A percentile compares a stretch with the other conserved stretches of the same genome.
phyloP scores from a whole-genome alignment of 2,888 invertebrate genomes.

The Gnatocerus cornutus region DNA sequence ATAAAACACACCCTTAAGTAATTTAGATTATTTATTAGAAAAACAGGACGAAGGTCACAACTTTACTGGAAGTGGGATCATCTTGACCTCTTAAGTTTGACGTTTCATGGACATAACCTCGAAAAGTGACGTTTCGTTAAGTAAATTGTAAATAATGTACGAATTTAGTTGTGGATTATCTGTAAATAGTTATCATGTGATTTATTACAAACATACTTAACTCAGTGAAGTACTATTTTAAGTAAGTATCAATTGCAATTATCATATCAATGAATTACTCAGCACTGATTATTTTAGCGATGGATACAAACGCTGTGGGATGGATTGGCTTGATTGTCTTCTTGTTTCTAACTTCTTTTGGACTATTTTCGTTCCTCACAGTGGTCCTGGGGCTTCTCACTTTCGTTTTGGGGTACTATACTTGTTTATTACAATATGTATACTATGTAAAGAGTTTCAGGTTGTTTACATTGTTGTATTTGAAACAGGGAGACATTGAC shows the following conservation, averaged over 20 bases:
- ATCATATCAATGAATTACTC: too few species aligned
- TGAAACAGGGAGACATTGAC: conserved; percentile 68
- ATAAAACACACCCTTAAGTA: too few species aligned
- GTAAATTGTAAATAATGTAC: conserved; percentile 35
- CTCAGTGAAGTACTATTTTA: conserved; percentile 11
- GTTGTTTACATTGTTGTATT: conserved; percentile 67
- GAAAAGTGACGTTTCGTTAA: conserved; percentile 43
- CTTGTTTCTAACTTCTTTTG: conserved; percentile 69
- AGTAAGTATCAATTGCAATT: conserved; percentile 4
- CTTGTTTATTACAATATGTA: too few species aligned
- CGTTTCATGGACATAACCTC: conserved; percentile 39
- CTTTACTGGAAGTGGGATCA: too few species aligned
- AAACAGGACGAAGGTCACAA: too few species aligned
- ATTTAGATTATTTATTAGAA: too few species aligned
- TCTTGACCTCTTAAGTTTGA: conserved; percentile 3
- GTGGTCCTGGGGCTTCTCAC: conserved; percentile 62
- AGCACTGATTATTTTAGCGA: conserved; percentile 46
- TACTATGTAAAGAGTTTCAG: conserved; percentile 57
- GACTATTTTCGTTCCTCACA: conserved; percentile 68
- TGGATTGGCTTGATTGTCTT: conserved; percentile 69
- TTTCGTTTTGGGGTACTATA: conserved; percentile 69
- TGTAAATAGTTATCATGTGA: conserved; percentile 46
- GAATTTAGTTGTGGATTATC: conserved; percentile 31
- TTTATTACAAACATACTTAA: conserved; percentile 41
- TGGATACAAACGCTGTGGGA: conserved; percentile 63